Evolutionary conservation across 2,113 vertebrate genomes (phyloP).

Genomic region (Seriola quinqueradiata): DNA sequence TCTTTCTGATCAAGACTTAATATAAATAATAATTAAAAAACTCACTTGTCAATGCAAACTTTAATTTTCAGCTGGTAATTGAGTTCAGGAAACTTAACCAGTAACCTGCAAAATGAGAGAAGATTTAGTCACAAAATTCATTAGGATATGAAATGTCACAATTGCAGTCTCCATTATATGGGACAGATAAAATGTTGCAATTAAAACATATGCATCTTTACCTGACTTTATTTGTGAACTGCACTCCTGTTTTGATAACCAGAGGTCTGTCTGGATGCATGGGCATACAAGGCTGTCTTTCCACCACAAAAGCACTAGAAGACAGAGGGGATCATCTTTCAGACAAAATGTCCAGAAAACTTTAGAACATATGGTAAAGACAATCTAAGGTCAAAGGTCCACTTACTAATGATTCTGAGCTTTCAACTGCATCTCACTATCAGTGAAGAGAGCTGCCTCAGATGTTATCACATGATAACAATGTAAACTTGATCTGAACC

Average conservation of each 20-base stretch:
- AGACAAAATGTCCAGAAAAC: not conserved
- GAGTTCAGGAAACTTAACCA: constrained; percentile 98
- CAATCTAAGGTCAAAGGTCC: not conserved
- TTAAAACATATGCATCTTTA: constrained; percentile 67
- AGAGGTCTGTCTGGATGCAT: constrained; percentile 98
- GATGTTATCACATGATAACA: not conserved
- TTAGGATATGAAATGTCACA: not conserved
- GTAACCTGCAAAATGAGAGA: constrained; percentile 84
- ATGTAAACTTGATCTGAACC: not conserved
- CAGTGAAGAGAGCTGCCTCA: not conserved
- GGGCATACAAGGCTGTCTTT: constrained; percentile 98
- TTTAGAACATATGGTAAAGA: not conserved
- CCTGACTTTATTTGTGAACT: constrained; percentile 99
- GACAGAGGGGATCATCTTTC: constrained; percentile 20
- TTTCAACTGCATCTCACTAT: not conserved
- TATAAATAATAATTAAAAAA: constrained; percentile 43
- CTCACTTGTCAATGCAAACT: constrained; percentile 99
- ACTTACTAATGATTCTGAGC: not conserved
- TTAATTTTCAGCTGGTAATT: constrained; percentile 99
- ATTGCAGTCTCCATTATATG: not conserved
- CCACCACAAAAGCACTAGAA: constrained; percentile 95
- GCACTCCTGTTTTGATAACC: constrained; percentile 98
- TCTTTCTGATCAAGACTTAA: not conserved
- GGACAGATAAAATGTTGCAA: not conserved
- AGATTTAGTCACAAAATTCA: not conserved